A percentile compares a stretch with the other conserved stretches of the same genome.
phyloP scores from a whole-genome alignment of 1,140 invertebrate species.

The Sycobia sp. region DNA sequence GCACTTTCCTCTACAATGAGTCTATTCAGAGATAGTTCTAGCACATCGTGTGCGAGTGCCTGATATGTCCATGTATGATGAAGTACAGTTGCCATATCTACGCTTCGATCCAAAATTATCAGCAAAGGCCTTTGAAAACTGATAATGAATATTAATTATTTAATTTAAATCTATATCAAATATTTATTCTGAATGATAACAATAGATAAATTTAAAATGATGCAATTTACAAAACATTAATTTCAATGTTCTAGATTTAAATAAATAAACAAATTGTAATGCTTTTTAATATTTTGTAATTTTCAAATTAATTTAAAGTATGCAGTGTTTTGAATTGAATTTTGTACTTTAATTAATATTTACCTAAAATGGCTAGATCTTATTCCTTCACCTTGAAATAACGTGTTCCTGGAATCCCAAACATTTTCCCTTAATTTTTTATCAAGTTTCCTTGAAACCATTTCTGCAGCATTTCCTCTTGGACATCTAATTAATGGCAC shows the following conservation, averaged over 20 bases:
- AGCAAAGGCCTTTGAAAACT: conserved; percentile 93
- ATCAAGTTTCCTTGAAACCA: conserved; percentile 96
- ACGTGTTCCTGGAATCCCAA: conserved; percentile 93
- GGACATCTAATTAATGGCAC: conserved; percentile 96
- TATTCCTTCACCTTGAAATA: conserved; percentile 86
- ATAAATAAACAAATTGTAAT: too few species aligned
- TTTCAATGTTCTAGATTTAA: too few species aligned
- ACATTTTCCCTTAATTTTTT: conserved; percentile 97
- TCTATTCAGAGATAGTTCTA: conserved; percentile 89
- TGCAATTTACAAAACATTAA: too few species aligned
- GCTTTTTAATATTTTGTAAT: background rate
- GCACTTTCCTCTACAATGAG: conserved; percentile 79
- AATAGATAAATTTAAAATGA: too few species aligned
- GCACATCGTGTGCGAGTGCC: conserved; percentile 92
- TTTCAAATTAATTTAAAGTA: conserved; percentile 3
- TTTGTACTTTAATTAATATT: conserved; percentile 27
- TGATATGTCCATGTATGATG: conserved; percentile 99
- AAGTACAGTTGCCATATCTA: conserved; percentile 96
- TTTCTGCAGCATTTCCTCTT: conserved; percentile 95
- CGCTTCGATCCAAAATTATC: conserved; percentile 91
- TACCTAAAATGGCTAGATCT: conserved; percentile 72
- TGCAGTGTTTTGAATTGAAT: too few species aligned
- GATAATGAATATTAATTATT: conserved; percentile 41
- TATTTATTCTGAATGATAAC: too few species aligned
- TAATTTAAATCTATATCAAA: too few species aligned